Evolutionary conservation across 2,113 vertebrate species (phyloP), one percentile per base, ranked within the genome.

Genomic region (Ophiodon elongatus): DNA sequence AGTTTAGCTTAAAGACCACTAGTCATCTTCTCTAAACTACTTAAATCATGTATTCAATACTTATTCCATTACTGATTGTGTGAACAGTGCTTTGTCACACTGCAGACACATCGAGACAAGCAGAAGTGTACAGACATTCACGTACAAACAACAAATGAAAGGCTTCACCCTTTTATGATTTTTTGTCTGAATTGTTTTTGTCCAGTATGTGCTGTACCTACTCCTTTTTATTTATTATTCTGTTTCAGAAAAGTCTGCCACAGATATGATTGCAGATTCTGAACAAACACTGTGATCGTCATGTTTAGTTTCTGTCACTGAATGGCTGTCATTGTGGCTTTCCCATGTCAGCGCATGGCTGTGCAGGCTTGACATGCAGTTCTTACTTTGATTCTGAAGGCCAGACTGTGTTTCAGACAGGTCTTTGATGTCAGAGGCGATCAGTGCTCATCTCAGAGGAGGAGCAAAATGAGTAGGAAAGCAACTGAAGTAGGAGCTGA

Each of bases 401-500:
- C 86, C 82, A 85, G 72, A 47, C 76, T 72, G 79, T 80, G 85
- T 83, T 85, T 76, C 73, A 83, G 86, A 86, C 86, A 78, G 73
- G 75, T 50, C 85, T 93, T 92, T 93, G 87, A 92, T 92, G 88
- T 88, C 86, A 74, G 62, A 69, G 41, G 43, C 39, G 13, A 79
- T 82, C 73, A 45, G 73, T 47, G 73, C 75, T 86, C 84, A 73
- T 89, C 91, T 89, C 85, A 69, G 82, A 82, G 63, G 82, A 84
- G 70, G 85, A 88, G 66, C 70, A 75, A 87, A 93, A 85, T 80
- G 80, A 90, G 85, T 65, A 67, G 70, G 73, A 88, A 85, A 88
- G 84, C 82, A 92, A 93, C 85, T 90, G 87, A 90, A 90, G 84
- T 80, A 78, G 67, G 73, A 91, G 60, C 35, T 88, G 85, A 91